A percentile compares a stretch with the other conserved stretches of the same genome.
Conservation (phyloP, 2,888 invertebrate genomes). For the Cephus pulcher region DNA sequence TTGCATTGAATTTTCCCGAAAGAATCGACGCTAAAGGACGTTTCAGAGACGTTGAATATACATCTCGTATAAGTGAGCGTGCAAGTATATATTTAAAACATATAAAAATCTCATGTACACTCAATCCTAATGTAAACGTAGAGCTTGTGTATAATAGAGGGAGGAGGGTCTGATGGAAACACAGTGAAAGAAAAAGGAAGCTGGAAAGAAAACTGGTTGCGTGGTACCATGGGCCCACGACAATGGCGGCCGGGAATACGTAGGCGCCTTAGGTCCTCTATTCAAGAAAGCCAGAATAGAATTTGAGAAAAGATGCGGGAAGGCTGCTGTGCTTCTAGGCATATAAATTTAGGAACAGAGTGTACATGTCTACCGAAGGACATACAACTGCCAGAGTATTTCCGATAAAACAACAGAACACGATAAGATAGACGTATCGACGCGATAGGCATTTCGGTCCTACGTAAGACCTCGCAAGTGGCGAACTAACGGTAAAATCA, state of each 20-base stretch:
- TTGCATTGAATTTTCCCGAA: background rate
- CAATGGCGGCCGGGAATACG: constrained; percentile 55
- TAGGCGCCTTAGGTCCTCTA: constrained; percentile 57
- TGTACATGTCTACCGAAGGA: background rate
- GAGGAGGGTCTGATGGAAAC: constrained; percentile 30
- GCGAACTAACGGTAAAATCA: background rate
- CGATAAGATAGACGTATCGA: background rate
- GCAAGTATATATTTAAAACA: background rate
- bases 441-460: background rate
- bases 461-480: background rate
- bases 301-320: constrained; percentile 44
- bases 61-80: background rate
- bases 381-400: background rate
- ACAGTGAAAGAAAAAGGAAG: constrained; percentile 44
- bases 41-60: background rate
- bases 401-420: background rate
- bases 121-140: background rate
- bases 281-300: constrained; percentile 45
- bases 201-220: constrained; percentile 45
- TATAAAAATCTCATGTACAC: background rate
- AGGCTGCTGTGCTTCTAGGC: constrained; percentile 7
- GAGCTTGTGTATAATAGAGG: background rate
- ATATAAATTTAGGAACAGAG: background rate
- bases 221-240: constrained; percentile 31
- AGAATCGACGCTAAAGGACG: background rate